Base-by-base conservation (phyloP, 2,113 vertebrate genomes). In the Aleadryas rufinucha region DNA sequence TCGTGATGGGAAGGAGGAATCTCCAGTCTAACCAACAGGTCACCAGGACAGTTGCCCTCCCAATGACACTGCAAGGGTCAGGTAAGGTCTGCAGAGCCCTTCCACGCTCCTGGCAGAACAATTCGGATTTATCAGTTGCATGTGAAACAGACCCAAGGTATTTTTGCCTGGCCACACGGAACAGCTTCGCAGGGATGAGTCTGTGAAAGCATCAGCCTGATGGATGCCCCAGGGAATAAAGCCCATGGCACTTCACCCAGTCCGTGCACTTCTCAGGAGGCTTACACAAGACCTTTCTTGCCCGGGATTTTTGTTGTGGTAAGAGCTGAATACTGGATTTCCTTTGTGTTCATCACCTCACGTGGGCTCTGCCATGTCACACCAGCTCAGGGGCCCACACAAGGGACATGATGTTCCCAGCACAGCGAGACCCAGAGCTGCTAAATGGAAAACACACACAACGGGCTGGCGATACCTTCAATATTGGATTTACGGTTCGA, bases 281-380 rank as follows among this genome's bases (percentile, higher is more conserved):
- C 9, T 90, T 60, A 13, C 41, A 30, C 28, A 56, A 27, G 45
- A 13, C n/a, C 24, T 50, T 56, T 20, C 15, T 23, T 2, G 42
- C 26, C 27, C 0, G 0, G 65, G 41, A 30, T 50, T 21, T 74
- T 31, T 54, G 41, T 23, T n/a, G 22, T 5, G 13, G 1, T 12
- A 7, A 10, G 12, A 65, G 37, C 15, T 50, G 21, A 45, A 45
- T 41, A 16, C 9, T 6, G 39, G 22, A 20, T 4, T 19, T 35
- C 13, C 33, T 50, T 21, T 13, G 18, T 33, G 28, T 2, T 54
- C 68, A 3, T 5, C 3, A 13, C 39, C 30, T 37, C 54, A 8
- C 5, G 2, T 2, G 16, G 19, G 28, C 37, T 91, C 65, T 68
- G 60, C 17, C 27, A 4, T 2, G 4, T 23, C 65, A 27, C 23